These are phyloP conservation scores for Trichosurus vulpecula DNA, from an alignment of 2,797 vertebrate species.

Conservation along the genomic window DNA sequence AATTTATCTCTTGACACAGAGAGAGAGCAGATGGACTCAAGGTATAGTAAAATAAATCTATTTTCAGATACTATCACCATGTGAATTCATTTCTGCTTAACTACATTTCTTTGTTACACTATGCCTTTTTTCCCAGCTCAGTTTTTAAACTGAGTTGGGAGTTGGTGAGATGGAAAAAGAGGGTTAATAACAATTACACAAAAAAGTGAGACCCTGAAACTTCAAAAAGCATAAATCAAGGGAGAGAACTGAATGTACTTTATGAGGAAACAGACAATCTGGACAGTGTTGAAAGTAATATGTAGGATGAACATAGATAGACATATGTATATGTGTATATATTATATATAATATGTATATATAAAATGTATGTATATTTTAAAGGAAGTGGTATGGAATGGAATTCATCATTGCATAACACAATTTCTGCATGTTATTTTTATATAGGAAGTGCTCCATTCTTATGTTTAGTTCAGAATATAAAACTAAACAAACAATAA, in stretches of 20 bases:
- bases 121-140: background rate
- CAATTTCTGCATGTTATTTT: too few species aligned
- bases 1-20: background rate
- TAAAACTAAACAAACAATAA: background rate
- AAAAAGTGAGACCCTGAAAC: background rate
- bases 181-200: background rate
- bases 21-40: background rate
- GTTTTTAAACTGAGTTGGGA: background rate
- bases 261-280: background rate
- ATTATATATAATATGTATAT: too few species aligned
- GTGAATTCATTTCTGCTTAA: background rate
- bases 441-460: background rate
- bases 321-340: too few species aligned
- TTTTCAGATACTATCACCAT: background rate
- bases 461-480: background rate
- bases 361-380: too few species aligned
- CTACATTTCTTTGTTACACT: background rate
- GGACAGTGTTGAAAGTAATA: background rate
- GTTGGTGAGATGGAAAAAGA: background rate
- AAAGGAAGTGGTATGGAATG: background rate
- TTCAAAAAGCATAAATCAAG: background rate
- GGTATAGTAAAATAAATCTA: background rate
- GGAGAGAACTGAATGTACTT: background rate
- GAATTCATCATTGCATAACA: background rate
- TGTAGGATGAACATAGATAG: too few species aligned